A percentile compares a stretch with the other conserved stretches of the same genome.
These are phyloP conservation scores for Balanococcus diminutus DNA, from an alignment of 2,888 invertebrate genomes.

Conservation along the genomic window DNA sequence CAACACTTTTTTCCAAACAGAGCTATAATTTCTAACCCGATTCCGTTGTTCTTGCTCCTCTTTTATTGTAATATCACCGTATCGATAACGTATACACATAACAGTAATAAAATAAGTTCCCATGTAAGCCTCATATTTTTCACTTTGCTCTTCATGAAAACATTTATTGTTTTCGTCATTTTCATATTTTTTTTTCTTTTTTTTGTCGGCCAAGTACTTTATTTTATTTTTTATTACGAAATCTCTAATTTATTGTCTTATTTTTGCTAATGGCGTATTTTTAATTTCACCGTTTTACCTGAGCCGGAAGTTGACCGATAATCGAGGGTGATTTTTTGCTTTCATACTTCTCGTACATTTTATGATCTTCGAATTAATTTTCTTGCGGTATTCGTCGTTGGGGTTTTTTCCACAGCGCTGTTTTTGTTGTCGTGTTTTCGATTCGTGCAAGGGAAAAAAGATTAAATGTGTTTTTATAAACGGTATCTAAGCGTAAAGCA, in stretches of 20 bases:
- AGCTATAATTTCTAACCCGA: constrained; percentile 35
- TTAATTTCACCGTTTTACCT: background rate
- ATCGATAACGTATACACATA: constrained; percentile 25
- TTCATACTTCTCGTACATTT: background rate
- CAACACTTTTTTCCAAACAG: constrained; percentile 30
- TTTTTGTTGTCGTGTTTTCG: constrained; percentile 7
- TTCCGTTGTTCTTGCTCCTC: constrained; percentile 14
- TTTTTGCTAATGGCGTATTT: background rate
- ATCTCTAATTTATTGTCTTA: background rate
- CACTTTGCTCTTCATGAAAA: constrained; percentile 34
- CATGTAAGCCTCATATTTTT: constrained; percentile 20
- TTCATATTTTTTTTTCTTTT: too few relatives aligned
- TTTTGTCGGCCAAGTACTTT: background rate
- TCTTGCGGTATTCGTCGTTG: background rate
- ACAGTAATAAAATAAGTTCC: constrained; percentile 18
- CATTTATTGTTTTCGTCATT: constrained; percentile 40
- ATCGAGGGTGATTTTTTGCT: constrained; percentile 8
- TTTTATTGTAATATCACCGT: constrained; percentile 36
- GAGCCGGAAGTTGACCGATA: background rate
- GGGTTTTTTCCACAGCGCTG: background rate
- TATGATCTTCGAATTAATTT: constrained; percentile 37
- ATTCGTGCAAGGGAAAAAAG: background rate
- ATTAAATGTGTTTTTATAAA: constrained; percentile 36
- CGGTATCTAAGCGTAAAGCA: background rate
- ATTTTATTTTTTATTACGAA: constrained; percentile 16